Evolutionary conservation across 2,888 invertebrate species (phyloP), one percentile per base, ranked within the genome.

Genomic region (Hirudinaria manillensis): DNA sequence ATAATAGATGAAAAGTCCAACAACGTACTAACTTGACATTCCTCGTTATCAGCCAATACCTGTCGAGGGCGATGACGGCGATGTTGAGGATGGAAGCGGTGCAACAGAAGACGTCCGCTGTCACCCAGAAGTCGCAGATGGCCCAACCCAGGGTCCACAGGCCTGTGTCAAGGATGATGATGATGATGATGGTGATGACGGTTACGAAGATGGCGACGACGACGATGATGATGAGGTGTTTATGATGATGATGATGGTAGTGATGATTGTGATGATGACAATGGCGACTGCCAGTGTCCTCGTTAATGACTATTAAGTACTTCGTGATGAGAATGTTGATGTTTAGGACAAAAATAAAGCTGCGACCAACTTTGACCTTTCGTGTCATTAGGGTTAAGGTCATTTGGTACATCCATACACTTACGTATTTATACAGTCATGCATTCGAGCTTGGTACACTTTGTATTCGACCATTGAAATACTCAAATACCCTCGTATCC

Each of bases 41-140:
- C 68, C 80, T 80, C 61, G 84, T 85, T 65, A 85, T 85, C 73
- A 84, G 83, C 80, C 85, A 83, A 78, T 85, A 85, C 56, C 85
- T 81, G 78, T 85, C 85, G 21, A 85, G 82, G 13, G 80, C 80
- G 24, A 80, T 80, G 36, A 77, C 80, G 55, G 79, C 79, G 65
- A 80, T 80, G 74, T 80, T 80, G 38, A 80, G 72, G 34, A 80
- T 80, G 53, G 79, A 80, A 0, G 76, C 79, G 76, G 80, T 83
- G 81, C 77, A 85, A 79, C 75, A 85, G 80, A 80, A 78, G 24
- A 80, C 79, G 66, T 80, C 80, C 7, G 80, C 73, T 24, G 80
- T 80, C 51, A 80, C 77, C 80, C 80, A 80, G 72, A 80, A 79
- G 76, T 80, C 79, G 56, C 80, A 80, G 38, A 80, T 76, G 32